These are phyloP conservation scores for Onychostoma macrolepis DNA, from an alignment of 2,113 vertebrate genomes.

Conservation along the genomic window DNA sequence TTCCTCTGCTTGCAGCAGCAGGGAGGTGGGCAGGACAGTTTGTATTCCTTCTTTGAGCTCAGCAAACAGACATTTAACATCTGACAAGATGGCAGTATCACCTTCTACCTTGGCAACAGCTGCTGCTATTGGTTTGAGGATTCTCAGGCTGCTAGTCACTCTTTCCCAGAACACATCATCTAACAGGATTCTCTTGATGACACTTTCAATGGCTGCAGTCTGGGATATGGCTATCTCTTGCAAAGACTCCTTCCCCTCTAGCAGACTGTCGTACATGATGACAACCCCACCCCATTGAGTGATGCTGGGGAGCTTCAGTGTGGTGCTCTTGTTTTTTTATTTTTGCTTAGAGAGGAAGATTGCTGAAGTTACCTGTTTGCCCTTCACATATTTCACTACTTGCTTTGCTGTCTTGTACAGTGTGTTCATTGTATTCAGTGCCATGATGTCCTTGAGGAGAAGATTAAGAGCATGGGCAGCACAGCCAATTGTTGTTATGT, in stretches of 20 bases:
- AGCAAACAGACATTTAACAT: neutral
- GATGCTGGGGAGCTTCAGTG: neutral
- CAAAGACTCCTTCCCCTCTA: neutral
- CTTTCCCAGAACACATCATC: neutral
- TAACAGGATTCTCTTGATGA: neutral
- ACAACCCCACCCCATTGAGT: neutral
- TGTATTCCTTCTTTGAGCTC: neutral
- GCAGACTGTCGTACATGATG: too few relatives aligned
- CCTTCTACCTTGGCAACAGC: neutral
- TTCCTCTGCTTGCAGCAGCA: neutral
- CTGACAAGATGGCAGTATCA: neutral
- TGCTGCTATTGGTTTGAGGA: neutral
- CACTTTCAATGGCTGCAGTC: neutral
- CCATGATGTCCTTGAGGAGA: neutral
- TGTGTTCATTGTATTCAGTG: neutral
- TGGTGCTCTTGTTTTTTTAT: too few relatives aligned
- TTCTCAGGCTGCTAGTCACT: neutral
- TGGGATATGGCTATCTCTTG: neutral
- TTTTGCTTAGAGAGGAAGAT: neutral
- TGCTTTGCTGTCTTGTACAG: neutral
- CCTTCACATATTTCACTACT: neutral
- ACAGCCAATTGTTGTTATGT: neutral
- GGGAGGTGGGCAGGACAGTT: neutral
- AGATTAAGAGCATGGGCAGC: neutral
- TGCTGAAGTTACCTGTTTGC: neutral